Conservation (phyloP, 2,113 vertebrate genomes). For the Oryzias javanicus region DNA sequence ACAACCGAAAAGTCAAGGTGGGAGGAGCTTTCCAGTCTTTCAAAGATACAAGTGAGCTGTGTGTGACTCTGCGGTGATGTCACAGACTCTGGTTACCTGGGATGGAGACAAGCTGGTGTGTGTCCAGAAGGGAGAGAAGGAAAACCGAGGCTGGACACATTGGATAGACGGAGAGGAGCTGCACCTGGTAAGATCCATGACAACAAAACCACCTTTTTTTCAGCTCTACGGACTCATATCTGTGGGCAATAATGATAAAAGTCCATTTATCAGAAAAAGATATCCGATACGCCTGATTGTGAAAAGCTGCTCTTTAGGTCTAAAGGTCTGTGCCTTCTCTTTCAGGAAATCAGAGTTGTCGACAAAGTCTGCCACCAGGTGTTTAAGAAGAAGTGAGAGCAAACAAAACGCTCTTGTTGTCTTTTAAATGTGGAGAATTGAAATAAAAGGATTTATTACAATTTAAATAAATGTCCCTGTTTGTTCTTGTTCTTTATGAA, state of each 20-base stretch:
- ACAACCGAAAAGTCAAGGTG: conserved; percentile 86
- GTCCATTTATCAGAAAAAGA: not conserved
- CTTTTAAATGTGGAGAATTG: conserved; percentile 38
- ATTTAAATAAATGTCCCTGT: not conserved
- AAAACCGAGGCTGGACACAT: conserved; percentile 92
- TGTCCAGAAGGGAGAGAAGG: conserved; percentile 93
- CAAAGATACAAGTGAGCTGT: not conserved
- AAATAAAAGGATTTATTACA: conserved; percentile 44
- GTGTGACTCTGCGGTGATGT: conserved; percentile 9
- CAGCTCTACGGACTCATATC: not conserved
- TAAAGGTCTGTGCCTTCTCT: conserved; percentile 52
- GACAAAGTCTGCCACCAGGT: conserved; percentile 89
- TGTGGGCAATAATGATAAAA: conserved; percentile 17
- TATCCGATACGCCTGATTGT: conserved; percentile 4
- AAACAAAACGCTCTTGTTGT: not conserved
- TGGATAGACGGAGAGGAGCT: conserved; percentile 92
- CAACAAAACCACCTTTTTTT: not conserved
- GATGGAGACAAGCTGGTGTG: conserved; percentile 88
- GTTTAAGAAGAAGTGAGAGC: conserved; percentile 82
- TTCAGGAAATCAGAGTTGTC: conserved; percentile 85
- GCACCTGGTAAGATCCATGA: conserved; percentile 88
- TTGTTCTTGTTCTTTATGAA: no score
- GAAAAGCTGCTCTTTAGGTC: conserved; percentile 22
- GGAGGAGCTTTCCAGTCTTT: not conserved
- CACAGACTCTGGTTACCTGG: conserved; percentile 86